These are phyloP conservation scores for Paracanthobrama guichenoti DNA, from an alignment of 2,113 vertebrate genomes.

Conservation along the genomic window DNA sequence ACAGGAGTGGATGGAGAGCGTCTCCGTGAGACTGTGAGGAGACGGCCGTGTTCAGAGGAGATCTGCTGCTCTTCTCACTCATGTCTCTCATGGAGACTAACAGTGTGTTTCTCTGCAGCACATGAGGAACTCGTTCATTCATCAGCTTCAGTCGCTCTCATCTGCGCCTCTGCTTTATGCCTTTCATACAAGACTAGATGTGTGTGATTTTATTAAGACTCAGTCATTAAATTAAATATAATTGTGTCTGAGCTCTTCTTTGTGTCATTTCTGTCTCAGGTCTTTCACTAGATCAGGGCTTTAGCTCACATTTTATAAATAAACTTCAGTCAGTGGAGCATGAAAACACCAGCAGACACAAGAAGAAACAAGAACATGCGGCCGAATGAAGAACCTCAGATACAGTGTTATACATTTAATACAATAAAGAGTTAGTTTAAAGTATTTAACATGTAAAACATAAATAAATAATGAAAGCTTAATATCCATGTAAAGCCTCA, in stretches of 20 bases:
- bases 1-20: constrained; percentile 8
- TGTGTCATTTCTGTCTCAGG: neutral
- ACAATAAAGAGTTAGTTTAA: too few species aligned
- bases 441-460: too few species aligned
- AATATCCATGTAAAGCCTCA: too few species aligned
- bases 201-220: neutral
- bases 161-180: neutral
- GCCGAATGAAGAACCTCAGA: too few species aligned
- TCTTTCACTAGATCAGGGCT: neutral
- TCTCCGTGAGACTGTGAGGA: neutral
- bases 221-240: neutral
- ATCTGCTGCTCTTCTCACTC: constrained; percentile 13
- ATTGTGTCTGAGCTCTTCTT: neutral
- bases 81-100: neutral
- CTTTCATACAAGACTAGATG: neutral
- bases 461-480: neutral
- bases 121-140: neutral
- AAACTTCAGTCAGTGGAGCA: too few species aligned
- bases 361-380: too few species aligned
- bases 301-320: neutral
- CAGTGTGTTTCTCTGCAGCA: neutral
- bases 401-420: too few species aligned
- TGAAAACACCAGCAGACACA: too few species aligned
- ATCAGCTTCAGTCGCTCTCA: neutral
- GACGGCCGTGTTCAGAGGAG: neutral